These are phyloP conservation scores for Pammene aurita DNA, from an alignment of 2,888 invertebrate species.

Conservation along the genomic window DNA sequence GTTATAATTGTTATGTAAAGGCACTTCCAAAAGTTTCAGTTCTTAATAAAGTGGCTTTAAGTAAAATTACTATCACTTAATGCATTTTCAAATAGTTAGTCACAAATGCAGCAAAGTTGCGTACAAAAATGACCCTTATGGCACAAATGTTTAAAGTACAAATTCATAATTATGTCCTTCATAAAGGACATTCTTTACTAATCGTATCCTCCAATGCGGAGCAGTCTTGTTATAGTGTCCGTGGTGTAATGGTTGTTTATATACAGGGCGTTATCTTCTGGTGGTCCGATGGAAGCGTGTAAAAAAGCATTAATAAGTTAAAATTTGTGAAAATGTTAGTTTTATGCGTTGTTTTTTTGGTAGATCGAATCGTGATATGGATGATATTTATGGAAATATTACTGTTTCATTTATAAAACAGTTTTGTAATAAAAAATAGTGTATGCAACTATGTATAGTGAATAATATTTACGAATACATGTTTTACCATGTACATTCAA, in stretches of 20 bases:
- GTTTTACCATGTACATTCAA: too few relatives aligned
- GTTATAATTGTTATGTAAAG: conserved; percentile 44
- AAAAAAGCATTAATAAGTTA: conserved; percentile 56
- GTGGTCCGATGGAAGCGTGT: conserved; percentile 68
- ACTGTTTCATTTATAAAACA: neutral
- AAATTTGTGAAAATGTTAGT: conserved; percentile 32
- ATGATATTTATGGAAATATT: conserved; percentile 15
- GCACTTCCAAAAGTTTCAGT: conserved; percentile 42
- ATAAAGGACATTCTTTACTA: neutral
- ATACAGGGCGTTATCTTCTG: conserved; percentile 54
- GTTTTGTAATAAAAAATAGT: too few relatives aligned
- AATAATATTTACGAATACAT: too few relatives aligned
- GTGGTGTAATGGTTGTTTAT: conserved; percentile 48
- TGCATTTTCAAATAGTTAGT: conserved; percentile 14
- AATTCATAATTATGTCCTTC: conserved; percentile 14
- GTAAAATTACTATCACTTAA: conserved; percentile 16
- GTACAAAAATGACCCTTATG: conserved; percentile 8
- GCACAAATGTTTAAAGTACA: conserved; percentile 18
- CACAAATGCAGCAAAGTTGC: neutral
- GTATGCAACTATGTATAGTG: too few relatives aligned
- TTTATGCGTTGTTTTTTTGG: neutral
- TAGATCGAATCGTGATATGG: neutral
- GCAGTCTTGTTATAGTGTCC: conserved; percentile 22
- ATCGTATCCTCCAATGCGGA: neutral
- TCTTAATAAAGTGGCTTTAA: neutral